Conservation (phyloP, 2,797 vertebrate species). For the Notolabrus celidotus region DNA sequence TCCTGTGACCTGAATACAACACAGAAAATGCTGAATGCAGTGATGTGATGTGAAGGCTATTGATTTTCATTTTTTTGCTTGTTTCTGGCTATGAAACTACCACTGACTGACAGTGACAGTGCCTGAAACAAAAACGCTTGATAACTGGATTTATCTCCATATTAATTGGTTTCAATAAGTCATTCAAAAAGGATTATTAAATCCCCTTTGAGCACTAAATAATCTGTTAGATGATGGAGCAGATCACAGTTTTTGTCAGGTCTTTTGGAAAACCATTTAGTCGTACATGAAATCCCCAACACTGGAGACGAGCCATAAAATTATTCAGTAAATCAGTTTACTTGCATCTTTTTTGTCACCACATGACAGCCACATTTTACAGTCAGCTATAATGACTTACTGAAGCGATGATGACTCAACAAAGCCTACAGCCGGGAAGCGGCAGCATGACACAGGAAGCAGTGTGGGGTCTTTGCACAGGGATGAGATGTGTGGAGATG, state of each 20-base stretch:
- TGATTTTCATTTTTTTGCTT: not conserved
- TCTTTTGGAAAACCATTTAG: conserved; percentile 5
- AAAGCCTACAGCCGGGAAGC: conserved; percentile 45
- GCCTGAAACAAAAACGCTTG: conserved; percentile 5
- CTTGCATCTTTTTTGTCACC: conserved; percentile 10
- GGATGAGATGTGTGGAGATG: conserved; percentile 1
- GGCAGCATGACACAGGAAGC: conserved; percentile 36
- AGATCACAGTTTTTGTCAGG: not conserved
- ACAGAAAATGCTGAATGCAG: conserved; percentile 25
- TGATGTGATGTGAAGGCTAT: conserved; percentile 15
- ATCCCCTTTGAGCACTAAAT: not conserved
- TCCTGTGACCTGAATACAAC: conserved; percentile 37
- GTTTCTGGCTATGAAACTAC: conserved; percentile 1
- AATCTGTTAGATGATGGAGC: not conserved
- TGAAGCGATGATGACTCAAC: conserved; percentile 53
- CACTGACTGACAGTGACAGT: not conserved
- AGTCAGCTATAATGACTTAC: conserved; percentile 35
- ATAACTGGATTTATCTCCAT: conserved; percentile 1
- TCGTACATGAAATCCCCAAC: not conserved
- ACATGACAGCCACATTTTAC: conserved; percentile 11
- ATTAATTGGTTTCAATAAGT: not conserved
- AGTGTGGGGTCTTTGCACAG: conserved; percentile 1
- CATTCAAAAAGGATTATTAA: not conserved
- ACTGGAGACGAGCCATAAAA: conserved; percentile 15
- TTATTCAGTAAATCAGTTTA: conserved; percentile 4